phyloP scores from a whole-genome alignment of 2,888 invertebrate species.

The Microplitis manilae region DNA sequence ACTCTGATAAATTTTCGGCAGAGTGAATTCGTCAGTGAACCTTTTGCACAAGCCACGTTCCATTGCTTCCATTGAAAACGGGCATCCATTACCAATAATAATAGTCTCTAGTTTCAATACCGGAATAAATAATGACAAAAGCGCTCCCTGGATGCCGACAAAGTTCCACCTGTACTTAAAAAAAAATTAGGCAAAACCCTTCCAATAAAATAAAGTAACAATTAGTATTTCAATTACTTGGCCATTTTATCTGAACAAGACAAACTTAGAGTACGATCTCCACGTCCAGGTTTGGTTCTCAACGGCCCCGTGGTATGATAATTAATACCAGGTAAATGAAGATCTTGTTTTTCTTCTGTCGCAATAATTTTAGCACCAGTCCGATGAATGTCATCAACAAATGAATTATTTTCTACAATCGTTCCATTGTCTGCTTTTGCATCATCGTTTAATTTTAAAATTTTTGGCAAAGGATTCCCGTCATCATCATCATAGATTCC shows the following conservation, averaged over 20 bases:
- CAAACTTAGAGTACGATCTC: slow-evolving; percentile 89
- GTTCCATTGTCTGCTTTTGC: slow-evolving; percentile 50
- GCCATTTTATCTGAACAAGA: slow-evolving; percentile 96
- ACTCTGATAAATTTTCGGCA: slow-evolving; percentile 66
- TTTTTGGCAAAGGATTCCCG: slow-evolving; percentile 39
- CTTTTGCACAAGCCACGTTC: slow-evolving; percentile 73
- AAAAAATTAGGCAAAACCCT: slow-evolving; percentile 2
- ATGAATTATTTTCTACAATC: neutral
- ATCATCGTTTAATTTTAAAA: slow-evolving; percentile 44
- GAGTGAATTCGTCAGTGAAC: slow-evolving; percentile 56
- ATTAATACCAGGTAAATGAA: slow-evolving; percentile 74
- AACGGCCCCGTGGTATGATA: slow-evolving; percentile 83
- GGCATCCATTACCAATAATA: slow-evolving; percentile 80
- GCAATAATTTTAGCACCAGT: slow-evolving; percentile 92
- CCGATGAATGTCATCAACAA: slow-evolving; percentile 74
- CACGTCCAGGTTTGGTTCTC: slow-evolving; percentile 92
- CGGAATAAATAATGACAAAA: slow-evolving; percentile 80
- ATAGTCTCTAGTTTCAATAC: slow-evolving; percentile 82
- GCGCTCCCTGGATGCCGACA: slow-evolving; percentile 87
- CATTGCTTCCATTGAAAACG: slow-evolving; percentile 77
- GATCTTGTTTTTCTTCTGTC: slow-evolving; percentile 76
- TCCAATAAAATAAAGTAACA: neutral
- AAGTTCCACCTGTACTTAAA: slow-evolving; percentile 81
- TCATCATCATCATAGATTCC: slow-evolving; percentile 36
- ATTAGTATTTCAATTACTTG: slow-evolving; percentile 57